Conservation (phyloP, 1,140 invertebrate species). For the Cyrtorhinus lividipennis region DNA sequence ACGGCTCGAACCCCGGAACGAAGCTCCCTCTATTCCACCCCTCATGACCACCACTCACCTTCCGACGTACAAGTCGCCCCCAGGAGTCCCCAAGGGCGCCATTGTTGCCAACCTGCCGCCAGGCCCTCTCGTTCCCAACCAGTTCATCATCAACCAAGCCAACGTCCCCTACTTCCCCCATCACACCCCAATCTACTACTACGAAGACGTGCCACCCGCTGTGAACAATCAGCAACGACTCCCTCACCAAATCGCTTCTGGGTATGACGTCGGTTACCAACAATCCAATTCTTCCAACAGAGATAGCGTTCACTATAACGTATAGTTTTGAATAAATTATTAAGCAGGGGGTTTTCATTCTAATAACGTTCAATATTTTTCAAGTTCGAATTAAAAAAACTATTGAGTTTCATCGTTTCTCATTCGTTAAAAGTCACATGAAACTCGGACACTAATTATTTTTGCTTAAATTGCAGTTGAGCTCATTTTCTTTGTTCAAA, state of each 20-base stretch:
- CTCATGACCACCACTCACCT: background rate
- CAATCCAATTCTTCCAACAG: background rate
- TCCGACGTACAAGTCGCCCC: background rate
- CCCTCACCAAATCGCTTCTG: background rate
- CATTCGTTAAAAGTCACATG: no score
- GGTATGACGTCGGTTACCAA: background rate
- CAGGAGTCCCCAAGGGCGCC: background rate
- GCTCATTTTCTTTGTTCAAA: no score
- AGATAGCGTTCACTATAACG: background rate
- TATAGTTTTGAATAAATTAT: background rate
- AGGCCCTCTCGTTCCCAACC: background rate
- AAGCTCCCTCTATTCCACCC: background rate
- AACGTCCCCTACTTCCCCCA: constrained; percentile 1
- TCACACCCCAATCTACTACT: background rate
- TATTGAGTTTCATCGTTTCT: no score
- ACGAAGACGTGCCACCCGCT: background rate
- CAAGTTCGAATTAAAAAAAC: background rate
- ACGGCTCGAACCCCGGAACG: background rate
- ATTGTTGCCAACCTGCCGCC: background rate
- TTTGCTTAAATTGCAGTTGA: no score
- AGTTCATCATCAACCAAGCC: background rate
- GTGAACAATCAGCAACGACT: background rate
- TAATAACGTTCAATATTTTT: background rate
- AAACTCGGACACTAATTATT: no score
- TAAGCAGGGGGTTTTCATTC: background rate